Evolutionary conservation across 2,797 vertebrate genomes (phyloP).

Genomic region (Poeciliopsis gracilis): DNA sequence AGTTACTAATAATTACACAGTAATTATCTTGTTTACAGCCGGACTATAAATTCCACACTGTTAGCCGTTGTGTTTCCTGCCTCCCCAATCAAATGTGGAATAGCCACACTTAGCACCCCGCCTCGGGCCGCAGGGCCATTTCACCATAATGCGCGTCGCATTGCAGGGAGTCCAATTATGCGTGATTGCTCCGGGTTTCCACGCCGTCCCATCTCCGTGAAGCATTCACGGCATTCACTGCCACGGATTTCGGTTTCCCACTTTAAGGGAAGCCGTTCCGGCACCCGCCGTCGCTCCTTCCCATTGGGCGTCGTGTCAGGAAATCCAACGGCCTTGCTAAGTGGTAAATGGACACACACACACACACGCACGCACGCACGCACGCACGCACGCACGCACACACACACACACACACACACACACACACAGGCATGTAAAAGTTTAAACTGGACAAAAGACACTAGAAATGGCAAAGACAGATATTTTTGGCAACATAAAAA

Average conservation of each 20-base stretch:
- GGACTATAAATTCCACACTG: slow-evolving; percentile 32
- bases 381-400: not conserved
- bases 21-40: slow-evolving; percentile 34
- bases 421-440: not conserved
- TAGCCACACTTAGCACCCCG: not conserved
- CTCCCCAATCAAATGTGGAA: slow-evolving; percentile 1
- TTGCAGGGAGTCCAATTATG: not conserved
- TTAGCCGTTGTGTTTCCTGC: slow-evolving; percentile 15
- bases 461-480: too few species aligned
- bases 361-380: not conserved
- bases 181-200: not conserved
- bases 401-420: not conserved
- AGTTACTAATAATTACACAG: slow-evolving; percentile 25
- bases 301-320: not conserved
- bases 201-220: not conserved
- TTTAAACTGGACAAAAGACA: too few species aligned
- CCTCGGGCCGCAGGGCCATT: not conserved
- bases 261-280: not conserved
- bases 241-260: not conserved
- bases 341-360: not conserved
- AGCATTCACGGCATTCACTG: not conserved
- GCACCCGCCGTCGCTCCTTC: not conserved
- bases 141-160: not conserved
- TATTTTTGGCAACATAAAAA: too few species aligned
- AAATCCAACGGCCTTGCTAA: not conserved